Conservation (phyloP, 2,888 invertebrate species). For the Folsomia manolachei region DNA sequence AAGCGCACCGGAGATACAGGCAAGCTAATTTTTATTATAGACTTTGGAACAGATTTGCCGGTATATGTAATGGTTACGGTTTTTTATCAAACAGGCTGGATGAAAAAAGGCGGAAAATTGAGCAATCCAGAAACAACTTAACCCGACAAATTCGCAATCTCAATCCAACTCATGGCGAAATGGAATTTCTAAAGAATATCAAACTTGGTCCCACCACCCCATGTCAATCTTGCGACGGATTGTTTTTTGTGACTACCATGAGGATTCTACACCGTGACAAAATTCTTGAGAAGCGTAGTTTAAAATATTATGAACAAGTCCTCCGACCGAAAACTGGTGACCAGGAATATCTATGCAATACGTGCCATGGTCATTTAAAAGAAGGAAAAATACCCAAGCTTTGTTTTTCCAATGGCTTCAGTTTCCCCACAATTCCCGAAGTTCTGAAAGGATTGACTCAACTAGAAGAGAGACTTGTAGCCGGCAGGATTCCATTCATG, state of each 20-base stretch:
- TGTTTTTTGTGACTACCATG: not conserved
- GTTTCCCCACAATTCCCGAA: conserved; percentile 25
- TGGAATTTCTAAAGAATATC: not conserved
- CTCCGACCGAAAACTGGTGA: not conserved
- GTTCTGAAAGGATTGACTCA: conserved; percentile 29
- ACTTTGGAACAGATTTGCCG: too few species aligned
- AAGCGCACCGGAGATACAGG: not conserved
- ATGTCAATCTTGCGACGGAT: not conserved
- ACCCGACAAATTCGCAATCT: not conserved
- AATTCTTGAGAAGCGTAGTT: not conserved
- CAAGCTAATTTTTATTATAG: too few species aligned
- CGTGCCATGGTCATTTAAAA: not conserved
- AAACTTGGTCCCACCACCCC: not conserved
- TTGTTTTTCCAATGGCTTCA: conserved; percentile 27
- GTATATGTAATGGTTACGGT: not conserved
- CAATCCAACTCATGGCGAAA: not conserved
- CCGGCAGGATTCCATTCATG: conserved; percentile 26
- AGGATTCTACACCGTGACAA: not conserved
- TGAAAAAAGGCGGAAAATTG: not conserved
- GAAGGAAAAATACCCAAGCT: conserved; percentile 9
- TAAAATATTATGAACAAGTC: not conserved
- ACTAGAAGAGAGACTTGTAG: conserved; percentile 26
- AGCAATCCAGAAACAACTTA: too few species aligned
- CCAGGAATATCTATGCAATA: not conserved
- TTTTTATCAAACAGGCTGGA: not conserved